These are phyloP conservation scores for Sylvia borin DNA, from an alignment of 2,797 vertebrate genomes.

Conservation along the genomic window DNA sequence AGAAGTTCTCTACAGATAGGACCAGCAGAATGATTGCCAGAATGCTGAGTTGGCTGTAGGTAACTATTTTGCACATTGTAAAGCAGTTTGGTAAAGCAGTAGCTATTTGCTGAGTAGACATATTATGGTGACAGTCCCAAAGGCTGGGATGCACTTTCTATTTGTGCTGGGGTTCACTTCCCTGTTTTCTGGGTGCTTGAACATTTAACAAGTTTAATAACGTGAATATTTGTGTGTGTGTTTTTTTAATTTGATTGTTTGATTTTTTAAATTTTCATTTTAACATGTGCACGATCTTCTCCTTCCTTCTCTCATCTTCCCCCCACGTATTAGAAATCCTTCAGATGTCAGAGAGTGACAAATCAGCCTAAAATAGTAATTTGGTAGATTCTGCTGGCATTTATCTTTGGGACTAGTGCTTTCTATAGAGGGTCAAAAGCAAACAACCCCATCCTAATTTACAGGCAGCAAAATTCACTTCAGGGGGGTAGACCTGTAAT, in stretches of 20 bases:
- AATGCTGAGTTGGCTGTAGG: background rate
- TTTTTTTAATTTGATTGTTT: background rate
- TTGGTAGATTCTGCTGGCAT: background rate
- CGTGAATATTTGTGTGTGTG: background rate
- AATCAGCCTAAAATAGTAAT: background rate
- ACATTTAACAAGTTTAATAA: background rate
- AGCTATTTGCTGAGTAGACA: background rate
- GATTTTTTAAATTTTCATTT: background rate
- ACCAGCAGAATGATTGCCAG: background rate
- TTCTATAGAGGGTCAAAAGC: background rate
- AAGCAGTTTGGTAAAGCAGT: background rate
- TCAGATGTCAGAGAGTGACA: background rate
- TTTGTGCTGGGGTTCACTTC: background rate
- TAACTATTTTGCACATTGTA: background rate
- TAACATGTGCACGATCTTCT: accelerated
- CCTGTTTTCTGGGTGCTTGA: background rate
- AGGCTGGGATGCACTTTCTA: background rate
- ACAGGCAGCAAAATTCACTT: background rate
- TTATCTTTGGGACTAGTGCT: background rate
- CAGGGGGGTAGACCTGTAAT: background rate
- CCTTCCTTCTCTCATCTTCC: background rate
- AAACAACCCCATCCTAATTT: background rate
- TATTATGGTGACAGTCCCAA: background rate
- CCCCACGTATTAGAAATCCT: background rate
- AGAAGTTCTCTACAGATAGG: background rate